These are phyloP conservation scores for Hemibagrus wyckioides DNA, from an alignment of 2,113 vertebrate species.

Conservation along the genomic window DNA sequence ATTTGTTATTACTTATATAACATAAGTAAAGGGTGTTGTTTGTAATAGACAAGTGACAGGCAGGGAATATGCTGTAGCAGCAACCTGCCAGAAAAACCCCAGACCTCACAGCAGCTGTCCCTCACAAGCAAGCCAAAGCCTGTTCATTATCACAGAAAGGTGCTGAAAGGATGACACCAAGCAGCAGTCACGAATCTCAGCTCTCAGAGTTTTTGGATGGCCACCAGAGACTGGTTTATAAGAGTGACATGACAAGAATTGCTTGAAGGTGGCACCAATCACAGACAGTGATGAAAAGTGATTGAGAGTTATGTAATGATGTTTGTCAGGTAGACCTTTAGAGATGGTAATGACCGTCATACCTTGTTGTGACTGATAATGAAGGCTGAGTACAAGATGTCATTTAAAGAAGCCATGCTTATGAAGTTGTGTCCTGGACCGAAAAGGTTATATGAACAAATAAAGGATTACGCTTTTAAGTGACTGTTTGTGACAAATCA, in stretches of 20 bases:
- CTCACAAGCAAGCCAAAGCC: slow-evolving; percentile 40
- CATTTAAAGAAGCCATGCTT: neutral
- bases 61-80: slow-evolving; percentile 29
- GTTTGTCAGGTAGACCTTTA: neutral
- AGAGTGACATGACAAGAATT: neutral
- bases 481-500: neutral
- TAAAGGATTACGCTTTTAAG: neutral
- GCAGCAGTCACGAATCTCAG: neutral
- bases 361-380: neutral
- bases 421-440: neutral
- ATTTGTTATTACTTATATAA: slow-evolving; percentile 27
- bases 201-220: slow-evolving; percentile 23
- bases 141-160: slow-evolving; percentile 48
- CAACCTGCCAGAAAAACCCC: slow-evolving; percentile 43
- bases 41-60: neutral
- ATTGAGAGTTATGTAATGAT: neutral
- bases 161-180: slow-evolving; percentile 30
- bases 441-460: slow-evolving; percentile 18
- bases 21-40: slow-evolving; percentile 6
- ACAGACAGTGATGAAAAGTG: neutral
- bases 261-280: slow-evolving; percentile 3
- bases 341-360: neutral
- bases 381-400: neutral
- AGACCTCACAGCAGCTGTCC: slow-evolving; percentile 60
- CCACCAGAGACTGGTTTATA: neutral